phyloP scores from a whole-genome alignment of 2,797 vertebrate genomes.

The Hipposideros larvatus region DNA sequence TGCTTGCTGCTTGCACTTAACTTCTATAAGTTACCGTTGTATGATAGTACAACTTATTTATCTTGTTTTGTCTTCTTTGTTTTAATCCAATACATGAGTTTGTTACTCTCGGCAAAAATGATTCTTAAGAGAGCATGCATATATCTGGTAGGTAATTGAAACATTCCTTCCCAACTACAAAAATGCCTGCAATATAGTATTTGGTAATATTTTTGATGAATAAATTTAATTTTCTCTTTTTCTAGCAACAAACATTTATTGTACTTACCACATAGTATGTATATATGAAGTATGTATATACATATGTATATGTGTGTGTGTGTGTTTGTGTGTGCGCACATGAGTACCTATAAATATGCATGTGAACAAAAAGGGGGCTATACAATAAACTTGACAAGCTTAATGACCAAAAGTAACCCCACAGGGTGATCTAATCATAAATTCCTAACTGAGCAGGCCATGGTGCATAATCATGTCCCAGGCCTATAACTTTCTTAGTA shows the following conservation, averaged over 20 bases:
- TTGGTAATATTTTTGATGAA: not conserved
- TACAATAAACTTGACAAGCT: not conserved
- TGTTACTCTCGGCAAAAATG: not conserved
- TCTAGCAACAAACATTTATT: not conserved
- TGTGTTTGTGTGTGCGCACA: not conserved
- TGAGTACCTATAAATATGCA: not conserved
- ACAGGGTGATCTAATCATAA: not conserved
- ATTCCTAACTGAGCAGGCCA: not conserved
- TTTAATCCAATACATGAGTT: not conserved
- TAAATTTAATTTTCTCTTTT: constrained; percentile 10
- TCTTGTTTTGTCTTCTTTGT: not conserved
- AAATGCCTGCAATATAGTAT: not conserved
- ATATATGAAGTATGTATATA: not conserved
- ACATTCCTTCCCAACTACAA: not conserved
- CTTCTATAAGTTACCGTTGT: not conserved
- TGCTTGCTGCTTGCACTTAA: not conserved
- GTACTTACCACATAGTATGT: not conserved
- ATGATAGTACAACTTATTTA: not conserved
- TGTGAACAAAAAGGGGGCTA: not conserved
- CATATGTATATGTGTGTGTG: not conserved
- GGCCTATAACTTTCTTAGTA: no score
- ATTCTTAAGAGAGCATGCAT: not conserved
- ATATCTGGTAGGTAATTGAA: not conserved
- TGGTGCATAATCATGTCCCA: no score
- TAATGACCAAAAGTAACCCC: not conserved